Evolutionary conservation across 2,113 vertebrate species (phyloP), one percentile per base, ranked within the genome.

Genomic region (Gallinago undulata): DNA sequence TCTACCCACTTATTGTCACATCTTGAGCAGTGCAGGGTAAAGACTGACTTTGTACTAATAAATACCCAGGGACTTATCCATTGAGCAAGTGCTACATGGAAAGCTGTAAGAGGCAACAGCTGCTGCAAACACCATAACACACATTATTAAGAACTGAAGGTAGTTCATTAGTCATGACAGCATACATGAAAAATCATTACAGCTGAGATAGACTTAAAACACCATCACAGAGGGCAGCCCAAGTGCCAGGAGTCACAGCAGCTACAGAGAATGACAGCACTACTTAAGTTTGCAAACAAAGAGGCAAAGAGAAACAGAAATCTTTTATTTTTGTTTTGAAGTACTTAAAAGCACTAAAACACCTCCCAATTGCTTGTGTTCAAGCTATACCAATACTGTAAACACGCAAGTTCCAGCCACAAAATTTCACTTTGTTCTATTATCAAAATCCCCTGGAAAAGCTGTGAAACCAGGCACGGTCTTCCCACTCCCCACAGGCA

Each of bases 11-110:
- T 84, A 50, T 2, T 90, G 72, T 15, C 60, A 37, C 45, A 57
- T 7, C 50, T 70, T 1, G 1, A 76, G 69, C 0, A 43, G 74
- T 15, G 7, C 70, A 15, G 0, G 2, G 67, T 27, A 53, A 73
- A 82, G 47, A 41, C 64, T 18, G 50, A 67, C 18, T 72, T 9
- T 27, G 35, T 9, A 8, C 48, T 47, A 56, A 47, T 15, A 53
- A 80, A 78, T 19, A 76, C 30, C 50, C 48, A 22, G 13, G 8
- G 89, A 35, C 19, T 86, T 48, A 70, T 60, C 84, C 51, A 30
- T 1, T 2, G 69, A 73, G 51, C 1, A 9, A 8, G 39, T 48
- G 39, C 66, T 31, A 13, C 48, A 6, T 2, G 25, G 70, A 18
- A 59, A 86, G 72, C 16, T 6, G 1, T 3, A 72, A 28, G 67